Base-by-base conservation (phyloP, 2,797 vertebrate species). In the Cetoscarus ocellatus region DNA sequence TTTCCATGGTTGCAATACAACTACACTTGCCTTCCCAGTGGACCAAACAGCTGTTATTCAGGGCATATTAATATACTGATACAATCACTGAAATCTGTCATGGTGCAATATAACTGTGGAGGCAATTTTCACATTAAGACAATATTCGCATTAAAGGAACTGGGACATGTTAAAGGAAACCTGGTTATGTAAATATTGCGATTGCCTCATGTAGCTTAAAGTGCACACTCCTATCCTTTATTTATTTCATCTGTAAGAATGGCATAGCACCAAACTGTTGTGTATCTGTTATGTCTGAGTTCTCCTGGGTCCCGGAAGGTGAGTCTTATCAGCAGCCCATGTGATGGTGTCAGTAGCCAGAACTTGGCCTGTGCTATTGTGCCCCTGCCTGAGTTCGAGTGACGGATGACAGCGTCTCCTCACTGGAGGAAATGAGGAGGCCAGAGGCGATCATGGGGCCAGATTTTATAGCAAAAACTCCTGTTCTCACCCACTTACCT, bases 331-430 rank as follows among this genome's bases (percentile, higher is more conserved):
- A 94, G 94, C 90, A 88, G 79, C 70, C 83, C 85, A 85, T 84
- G 91, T 83, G 88, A 90, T 88, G 88, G 91, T 90, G 87, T 93
- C 84, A 83, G 91, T 89, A 90, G 88, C 89, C 90, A 86, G 88
- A 84, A 83, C 87, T 90, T 75, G 86, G 91, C 87, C 84, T 70
- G 67, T 50, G 83, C 94, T 91, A 94, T 95, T 95, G 94, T 95
- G 90, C 91, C 86, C 76, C 89, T 94, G 94, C 93, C 93, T 91
- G 79, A 70, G 82, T 67, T 74, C 70, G 83, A 86, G 92, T 95
- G 94, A 95, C 92, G 91, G 90, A 95, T 95, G 92, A 93, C 90
- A 93, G 90, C 88, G 82, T 62, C 87, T 86, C 88, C 89, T 90
- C 78, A 75, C 87, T 82, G 85, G 87, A 93, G 94, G 93, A 94